phyloP scores from a whole-genome alignment of 1,140 invertebrate genomes.

The Drosophila azteca region DNA sequence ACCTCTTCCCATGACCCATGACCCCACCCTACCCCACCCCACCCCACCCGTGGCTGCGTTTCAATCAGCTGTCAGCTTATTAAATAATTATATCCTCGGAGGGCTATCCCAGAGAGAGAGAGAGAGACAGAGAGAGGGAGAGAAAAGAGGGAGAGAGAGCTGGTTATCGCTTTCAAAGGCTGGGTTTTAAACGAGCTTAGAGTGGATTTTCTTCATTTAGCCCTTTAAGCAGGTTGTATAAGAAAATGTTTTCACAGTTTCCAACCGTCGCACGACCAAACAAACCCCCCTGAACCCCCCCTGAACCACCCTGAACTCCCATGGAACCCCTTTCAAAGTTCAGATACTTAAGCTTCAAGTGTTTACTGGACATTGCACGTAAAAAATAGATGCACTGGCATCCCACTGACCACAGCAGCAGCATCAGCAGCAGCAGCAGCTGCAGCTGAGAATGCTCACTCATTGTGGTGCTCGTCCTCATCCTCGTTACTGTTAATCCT shows the following conservation, averaged over 20 bases:
- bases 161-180: no score
- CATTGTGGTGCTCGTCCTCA: slow-evolving; percentile 39
- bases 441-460: slow-evolving; percentile 41
- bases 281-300: neutral
- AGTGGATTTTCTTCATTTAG: no score
- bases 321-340: slow-evolving; percentile 2
- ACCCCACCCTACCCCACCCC: no score
- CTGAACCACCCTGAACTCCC: no score
- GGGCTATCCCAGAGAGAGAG: neutral
- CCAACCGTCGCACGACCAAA: no score
- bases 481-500: slow-evolving; percentile 71
- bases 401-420: slow-evolving; percentile 27
- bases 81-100: slow-evolving; percentile 69
- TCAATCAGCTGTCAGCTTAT: slow-evolving; percentile 80
- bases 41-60: slow-evolving; percentile 45
- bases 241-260: no score
- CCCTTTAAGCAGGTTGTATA: no score
- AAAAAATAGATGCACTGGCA: slow-evolving; percentile 42
- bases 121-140: neutral
- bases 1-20: neutral
- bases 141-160: neutral
- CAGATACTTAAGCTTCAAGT: slow-evolving; percentile 35
- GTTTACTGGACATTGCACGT: slow-evolving; percentile 14
- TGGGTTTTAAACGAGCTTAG: no score
- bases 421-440: slow-evolving; percentile 41